Percentiles rank a stretch among this genome's conserved stretches.
phyloP scores from a whole-genome alignment of 2,888 invertebrate genomes.

The Anarsia innoxiella region DNA sequence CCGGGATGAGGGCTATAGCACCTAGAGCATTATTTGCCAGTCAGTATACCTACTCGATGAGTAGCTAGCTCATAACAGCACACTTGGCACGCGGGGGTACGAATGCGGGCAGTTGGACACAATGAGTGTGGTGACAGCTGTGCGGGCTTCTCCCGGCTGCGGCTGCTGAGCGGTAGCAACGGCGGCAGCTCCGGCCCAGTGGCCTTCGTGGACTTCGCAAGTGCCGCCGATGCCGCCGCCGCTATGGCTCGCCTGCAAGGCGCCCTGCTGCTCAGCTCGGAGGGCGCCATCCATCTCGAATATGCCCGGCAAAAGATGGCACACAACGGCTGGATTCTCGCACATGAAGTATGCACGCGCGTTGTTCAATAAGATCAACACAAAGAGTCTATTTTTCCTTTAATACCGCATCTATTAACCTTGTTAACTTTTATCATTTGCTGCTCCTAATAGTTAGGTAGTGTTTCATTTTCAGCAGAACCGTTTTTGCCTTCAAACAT shows the following conservation, averaged over 20 bases:
- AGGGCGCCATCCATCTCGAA: constrained; percentile 98
- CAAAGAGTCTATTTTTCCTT: too few relatives aligned
- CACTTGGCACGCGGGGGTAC: constrained; percentile 47
- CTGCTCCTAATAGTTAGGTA: too few relatives aligned
- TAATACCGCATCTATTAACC: too few relatives aligned
- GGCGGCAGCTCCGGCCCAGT: constrained; percentile 83
- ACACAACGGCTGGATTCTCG: constrained; percentile 76
- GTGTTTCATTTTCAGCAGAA: too few relatives aligned
- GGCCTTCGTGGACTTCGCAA: constrained; percentile 98
- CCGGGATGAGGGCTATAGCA: too few relatives aligned
- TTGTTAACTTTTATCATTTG: too few relatives aligned
- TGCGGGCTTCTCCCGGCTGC: constrained; percentile 98
- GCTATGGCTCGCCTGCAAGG: constrained; percentile 97
- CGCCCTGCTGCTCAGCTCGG: constrained; percentile 95
- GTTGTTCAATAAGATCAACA: too few relatives aligned
- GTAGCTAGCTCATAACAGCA: constrained; percentile 8
- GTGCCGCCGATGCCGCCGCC: constrained; percentile 91
- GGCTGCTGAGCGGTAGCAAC: constrained; percentile 91
- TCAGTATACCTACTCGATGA: too few relatives aligned
- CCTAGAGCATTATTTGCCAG: too few relatives aligned
- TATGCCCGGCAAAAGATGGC: constrained; percentile 99
- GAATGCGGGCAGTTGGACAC: constrained; percentile 56
- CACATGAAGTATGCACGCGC: constrained; percentile 73
- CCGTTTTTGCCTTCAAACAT: too few relatives aligned
- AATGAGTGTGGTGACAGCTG: constrained; percentile 84